Base-by-base conservation (phyloP, 2,888 invertebrate genomes). In the Chrysina gloriosa region DNA sequence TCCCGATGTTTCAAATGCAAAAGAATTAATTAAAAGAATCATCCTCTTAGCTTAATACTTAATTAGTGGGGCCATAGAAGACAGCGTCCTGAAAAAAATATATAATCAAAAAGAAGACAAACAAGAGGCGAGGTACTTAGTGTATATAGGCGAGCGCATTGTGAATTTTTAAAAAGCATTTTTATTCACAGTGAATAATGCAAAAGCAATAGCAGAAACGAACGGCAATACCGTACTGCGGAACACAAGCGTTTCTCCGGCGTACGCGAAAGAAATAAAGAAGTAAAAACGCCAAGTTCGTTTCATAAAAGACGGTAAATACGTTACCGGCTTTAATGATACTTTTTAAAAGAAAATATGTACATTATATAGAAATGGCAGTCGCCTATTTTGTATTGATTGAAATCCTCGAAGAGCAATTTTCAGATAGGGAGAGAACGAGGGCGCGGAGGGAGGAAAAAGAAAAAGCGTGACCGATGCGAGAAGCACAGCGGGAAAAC, bases 321-420 rank as follows among this genome's bases (percentile, higher is more conserved):
- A 79, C 75, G 74, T 75, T 74, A 76, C 76, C 68, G 75, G 69
- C 74, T 77, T 78, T 79, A 79, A 80, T 79, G 79, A 81, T 78
- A 79, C 75, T 79, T 80, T 80, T 80, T 80, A 76, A 61, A 61
- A 74, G 77, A 79, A 78, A 79, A 78, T 75, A 77, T 75, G 76
- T 74, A 74, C 77, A 70, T 68, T 74, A 74, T 78, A 78, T 79
- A 78, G 77, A 80, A 79, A 79, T 77, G 77, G 78, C 77, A 76
- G 77, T 76, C 78, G 78, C 75, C 77, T 74, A 75, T 76, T 75
- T 71, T 71, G 75, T 80, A 80, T 80, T 79, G 80, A 81, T 80
- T 79, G 79, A 77, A 74, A 73, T 72, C 73, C 77, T 72, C 75
- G 74, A 42, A 16, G 74, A 77, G 78, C 79, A 80, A 80, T 80